Evolutionary conservation across 2,113 vertebrate genomes (phyloP).

Genomic region (Triplophysa rosa): DNA sequence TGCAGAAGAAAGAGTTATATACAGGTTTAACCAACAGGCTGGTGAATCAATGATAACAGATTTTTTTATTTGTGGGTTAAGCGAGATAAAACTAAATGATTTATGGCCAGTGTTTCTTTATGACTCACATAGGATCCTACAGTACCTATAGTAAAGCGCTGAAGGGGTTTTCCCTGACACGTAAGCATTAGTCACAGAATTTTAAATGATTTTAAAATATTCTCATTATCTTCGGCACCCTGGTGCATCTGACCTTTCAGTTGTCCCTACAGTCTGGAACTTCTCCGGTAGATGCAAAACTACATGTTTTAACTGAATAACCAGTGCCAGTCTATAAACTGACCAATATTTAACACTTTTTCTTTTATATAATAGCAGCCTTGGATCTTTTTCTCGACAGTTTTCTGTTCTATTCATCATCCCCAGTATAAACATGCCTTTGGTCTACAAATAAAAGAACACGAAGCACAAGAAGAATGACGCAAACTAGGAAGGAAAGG

Average conservation of each 20-base stretch:
- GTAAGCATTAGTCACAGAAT: constrained; percentile 5
- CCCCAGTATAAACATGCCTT: background rate
- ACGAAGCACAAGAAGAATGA: background rate
- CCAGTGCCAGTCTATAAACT: background rate
- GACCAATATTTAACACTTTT: background rate
- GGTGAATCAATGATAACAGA: no score
- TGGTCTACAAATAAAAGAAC: background rate
- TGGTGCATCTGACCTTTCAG: constrained; percentile 33
- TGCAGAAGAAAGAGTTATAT: no score
- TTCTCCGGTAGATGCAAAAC: background rate
- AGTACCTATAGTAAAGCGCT: background rate
- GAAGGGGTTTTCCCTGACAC: constrained; percentile 6
- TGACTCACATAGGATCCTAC: background rate
- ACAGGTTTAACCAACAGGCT: no score
- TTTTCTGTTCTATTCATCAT: background rate
- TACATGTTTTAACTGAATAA: background rate
- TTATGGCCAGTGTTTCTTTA: background rate
- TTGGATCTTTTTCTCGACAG: background rate
- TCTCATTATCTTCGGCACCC: constrained; percentile 18
- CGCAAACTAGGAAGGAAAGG: background rate
- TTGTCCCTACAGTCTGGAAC: background rate
- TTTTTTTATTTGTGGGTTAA: background rate
- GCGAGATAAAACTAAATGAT: background rate
- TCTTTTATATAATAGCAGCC: background rate
- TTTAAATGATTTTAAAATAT: constrained; percentile 3